Base-by-base conservation (phyloP, 2,888 invertebrate species). In the Branchipolynoe longqiensis region DNA sequence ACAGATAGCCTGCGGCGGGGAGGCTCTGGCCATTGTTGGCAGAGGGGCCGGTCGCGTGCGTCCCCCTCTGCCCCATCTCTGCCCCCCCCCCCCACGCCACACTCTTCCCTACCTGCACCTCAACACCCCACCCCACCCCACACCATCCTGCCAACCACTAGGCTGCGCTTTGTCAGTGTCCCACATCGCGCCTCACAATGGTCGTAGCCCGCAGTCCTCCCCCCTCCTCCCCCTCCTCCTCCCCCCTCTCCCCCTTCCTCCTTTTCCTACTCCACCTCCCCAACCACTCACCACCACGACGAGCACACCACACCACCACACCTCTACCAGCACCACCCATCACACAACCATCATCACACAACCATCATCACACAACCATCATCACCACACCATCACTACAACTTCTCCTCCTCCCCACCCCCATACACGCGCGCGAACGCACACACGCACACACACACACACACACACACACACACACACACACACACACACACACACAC, bases 11-110 rank as follows among this genome's bases (percentile, higher is more conserved):
- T 14, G 69, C 12, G 69, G 69, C 36, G 28, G 62, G 25, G 22
- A 33, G 38, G 36, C 69, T 14, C 38, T 69, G 69, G 38, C 69
- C 36, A 69, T 69, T 69, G 69, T 69, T 38, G 25, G 33, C 3
- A n/a, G 62, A 31, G 62, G 69, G 69, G 69, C 22, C 31, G 25
- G 69, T 69, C 69, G 69, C 69, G 69, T 69, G 69, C 36, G 22
- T 22, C 38, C n/a, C n/a, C n/a, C n/a, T n/a, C n/a, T n/a, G 48
- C 8, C 48, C 48, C 8, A 18, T 48, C 48, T 12, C 8, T 48
- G 48, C 48, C 48, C 18, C 48, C 18, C 8, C 48, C 48, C 48
- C 48, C 48, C 48, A 18, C 48, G 8, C 48, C 18, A n/a, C n/a
- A n/a, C n/a, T n/a, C 62, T 31, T 1, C 62, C 62, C 62, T 31